A percentile compares a stretch with the other conserved stretches of the same genome.
Evolutionary conservation across 2,888 invertebrate genomes (phyloP).

Genomic region (Apocheima hispidaria): DNA sequence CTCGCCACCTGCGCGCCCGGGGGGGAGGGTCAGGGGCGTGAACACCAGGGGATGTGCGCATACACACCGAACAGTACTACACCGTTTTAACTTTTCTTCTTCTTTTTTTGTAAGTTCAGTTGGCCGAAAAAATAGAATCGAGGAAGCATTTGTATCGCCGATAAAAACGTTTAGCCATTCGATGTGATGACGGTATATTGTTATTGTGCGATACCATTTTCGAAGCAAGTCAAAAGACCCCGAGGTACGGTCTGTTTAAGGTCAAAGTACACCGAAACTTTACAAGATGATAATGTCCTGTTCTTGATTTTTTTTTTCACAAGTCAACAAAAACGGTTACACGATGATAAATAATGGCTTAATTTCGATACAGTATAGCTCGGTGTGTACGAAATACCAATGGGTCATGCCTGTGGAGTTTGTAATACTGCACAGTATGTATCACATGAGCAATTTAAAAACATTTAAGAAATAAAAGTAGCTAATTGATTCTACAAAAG

Average conservation of each 20-base stretch:
- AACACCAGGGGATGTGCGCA: not conserved
- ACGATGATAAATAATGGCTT: no score
- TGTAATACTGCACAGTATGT: not conserved
- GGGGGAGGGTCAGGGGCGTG: not conserved
- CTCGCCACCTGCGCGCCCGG: constrained; percentile 70
- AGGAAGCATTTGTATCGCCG: no score
- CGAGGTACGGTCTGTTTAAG: no score
- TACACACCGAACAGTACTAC: not conserved
- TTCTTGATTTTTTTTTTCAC: no score
- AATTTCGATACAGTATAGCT: no score
- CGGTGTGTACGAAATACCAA: constrained; percentile 10
- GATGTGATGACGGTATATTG: no score
- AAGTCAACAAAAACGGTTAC: no score
- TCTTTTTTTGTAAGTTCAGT: not conserved
- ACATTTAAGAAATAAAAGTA: not conserved
- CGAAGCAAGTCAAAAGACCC: no score
- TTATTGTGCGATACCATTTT: no score
- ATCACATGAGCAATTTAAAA: not conserved
- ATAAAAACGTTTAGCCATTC: no score
- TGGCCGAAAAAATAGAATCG: not conserved
- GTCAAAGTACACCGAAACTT: no score
- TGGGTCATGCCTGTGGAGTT: constrained; percentile 9
- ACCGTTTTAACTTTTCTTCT: not conserved
- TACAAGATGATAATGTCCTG: no score
- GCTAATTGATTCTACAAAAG: not conserved